Evolutionary conservation across 1,140 invertebrate species (phyloP), one percentile per base, ranked within the genome.

Genomic region (Zaprionus tsacasi): DNA sequence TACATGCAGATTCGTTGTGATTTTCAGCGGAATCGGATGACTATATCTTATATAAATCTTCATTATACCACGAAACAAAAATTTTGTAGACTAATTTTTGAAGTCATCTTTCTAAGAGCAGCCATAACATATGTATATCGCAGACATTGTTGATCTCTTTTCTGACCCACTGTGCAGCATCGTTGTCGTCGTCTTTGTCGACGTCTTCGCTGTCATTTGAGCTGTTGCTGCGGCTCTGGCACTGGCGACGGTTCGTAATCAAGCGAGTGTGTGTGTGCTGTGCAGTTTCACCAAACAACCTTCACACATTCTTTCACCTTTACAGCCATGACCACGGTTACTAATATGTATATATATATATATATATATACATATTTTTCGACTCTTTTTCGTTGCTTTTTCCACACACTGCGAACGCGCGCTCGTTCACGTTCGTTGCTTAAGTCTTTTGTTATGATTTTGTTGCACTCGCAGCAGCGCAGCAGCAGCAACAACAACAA

Each of bases 271-370:
- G 81, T 69, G 81, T 81, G 81, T 30, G 81, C 71, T 85, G 52
- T 70, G 82, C 86, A 89, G 86, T 89, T 89, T 89, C 86, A 82
- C 87, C 81, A 91, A 92, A 92, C 91, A 92, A 92, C 91, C 91
- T 92, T 92, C 91, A 92, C 91, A 92, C 91, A 92, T 92, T 92
- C 91, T 91, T 92, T 92, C 88, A 89, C 83, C 87, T 92, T 92
- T 89, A 85, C 87, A 91, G 83, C 91, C 91, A 91, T 92, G 91
- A 92, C 91, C 91, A 92, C 83, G 91, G 91, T 91, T 92, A 92
- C 91, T 92, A 91, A 92, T 86, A 30, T 30, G 21, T 21, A 21
- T 21, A 21, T 21, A 21, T 21, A 21, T 21, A 21, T 21, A 21
- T 1, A 21, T 21, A 21, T 21, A 21, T 21, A 21, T 2, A 21